Conservation (phyloP, 2,888 invertebrate genomes). For the Athalia cordata region DNA sequence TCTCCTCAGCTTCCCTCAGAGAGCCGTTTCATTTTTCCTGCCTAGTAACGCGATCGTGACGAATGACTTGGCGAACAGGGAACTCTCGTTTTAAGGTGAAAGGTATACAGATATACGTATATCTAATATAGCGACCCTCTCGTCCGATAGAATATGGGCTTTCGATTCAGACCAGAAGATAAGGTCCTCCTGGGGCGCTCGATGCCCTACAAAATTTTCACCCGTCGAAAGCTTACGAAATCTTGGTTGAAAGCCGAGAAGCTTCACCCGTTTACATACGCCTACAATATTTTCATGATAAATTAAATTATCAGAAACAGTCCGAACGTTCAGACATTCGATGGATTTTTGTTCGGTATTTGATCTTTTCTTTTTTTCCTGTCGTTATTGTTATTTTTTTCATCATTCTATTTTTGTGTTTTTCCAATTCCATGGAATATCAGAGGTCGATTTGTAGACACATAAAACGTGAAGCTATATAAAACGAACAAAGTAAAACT, state of each 20-base stretch:
- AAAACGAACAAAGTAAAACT: slow-evolving; percentile 25
- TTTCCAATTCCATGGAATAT: slow-evolving; percentile 28
- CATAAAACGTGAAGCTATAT: slow-evolving; percentile 6
- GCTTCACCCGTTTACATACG: too few species aligned
- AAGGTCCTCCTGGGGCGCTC: background rate
- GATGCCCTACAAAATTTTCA: background rate
- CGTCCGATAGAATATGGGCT: background rate
- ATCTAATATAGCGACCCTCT: background rate
- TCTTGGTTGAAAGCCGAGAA: too few species aligned
- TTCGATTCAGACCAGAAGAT: background rate
- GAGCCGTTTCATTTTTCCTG: slow-evolving; percentile 39
- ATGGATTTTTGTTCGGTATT: too few species aligned
- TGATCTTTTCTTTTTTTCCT: background rate
- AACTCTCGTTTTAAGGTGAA: background rate
- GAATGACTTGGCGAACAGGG: slow-evolving; percentile 19
- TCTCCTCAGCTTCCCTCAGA: background rate
- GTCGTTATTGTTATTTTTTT: slow-evolving; percentile 7
- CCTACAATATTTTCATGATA: too few species aligned
- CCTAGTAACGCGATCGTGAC: slow-evolving; percentile 35
- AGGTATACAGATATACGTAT: background rate
- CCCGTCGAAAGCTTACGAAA: too few species aligned
- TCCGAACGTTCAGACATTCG: too few species aligned
- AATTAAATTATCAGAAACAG: too few species aligned
- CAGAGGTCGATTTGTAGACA: slow-evolving; percentile 15
- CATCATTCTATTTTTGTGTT: background rate